These are phyloP conservation scores for Dicycla oo DNA, from an alignment of 2,888 invertebrate genomes.

Conservation along the genomic window DNA sequence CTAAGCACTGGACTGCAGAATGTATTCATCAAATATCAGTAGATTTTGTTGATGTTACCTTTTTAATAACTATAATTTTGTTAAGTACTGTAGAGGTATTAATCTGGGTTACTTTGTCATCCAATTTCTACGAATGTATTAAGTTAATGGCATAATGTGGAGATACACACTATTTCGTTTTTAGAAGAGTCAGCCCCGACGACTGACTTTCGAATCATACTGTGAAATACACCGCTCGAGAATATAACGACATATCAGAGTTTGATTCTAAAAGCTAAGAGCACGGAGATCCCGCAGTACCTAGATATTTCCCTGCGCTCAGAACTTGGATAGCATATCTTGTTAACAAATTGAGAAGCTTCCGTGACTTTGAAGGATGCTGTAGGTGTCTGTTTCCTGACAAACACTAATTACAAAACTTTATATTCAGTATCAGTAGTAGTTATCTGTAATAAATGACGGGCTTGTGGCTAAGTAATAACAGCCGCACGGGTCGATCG, in stretches of 20 bases:
- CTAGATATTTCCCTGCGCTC: not conserved
- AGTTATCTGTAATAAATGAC: no score
- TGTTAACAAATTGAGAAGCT: not conserved
- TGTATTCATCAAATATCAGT: not conserved
- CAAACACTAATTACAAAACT: not conserved
- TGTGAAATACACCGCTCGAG: no score
- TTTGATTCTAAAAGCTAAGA: not conserved
- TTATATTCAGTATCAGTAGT: no score
- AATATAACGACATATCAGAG: not conserved
- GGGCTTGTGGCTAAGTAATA: no score
- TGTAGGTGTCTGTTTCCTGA: not conserved
- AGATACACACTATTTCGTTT: not conserved
- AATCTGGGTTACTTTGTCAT: not conserved
- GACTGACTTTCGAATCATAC: no score
- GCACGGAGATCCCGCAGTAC: not conserved
- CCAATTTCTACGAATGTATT: not conserved
- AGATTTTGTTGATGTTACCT: not conserved
- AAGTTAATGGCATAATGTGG: not conserved
- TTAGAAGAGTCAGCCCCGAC: not conserved
- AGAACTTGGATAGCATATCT: not conserved
- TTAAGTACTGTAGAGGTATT: not conserved
- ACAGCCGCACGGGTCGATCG: no score
- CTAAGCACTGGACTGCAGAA: not conserved
- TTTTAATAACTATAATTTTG: not conserved
- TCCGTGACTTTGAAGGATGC: not conserved